Conservation (phyloP, 2,113 vertebrate genomes). For the Peromyscus maniculatus region DNA sequence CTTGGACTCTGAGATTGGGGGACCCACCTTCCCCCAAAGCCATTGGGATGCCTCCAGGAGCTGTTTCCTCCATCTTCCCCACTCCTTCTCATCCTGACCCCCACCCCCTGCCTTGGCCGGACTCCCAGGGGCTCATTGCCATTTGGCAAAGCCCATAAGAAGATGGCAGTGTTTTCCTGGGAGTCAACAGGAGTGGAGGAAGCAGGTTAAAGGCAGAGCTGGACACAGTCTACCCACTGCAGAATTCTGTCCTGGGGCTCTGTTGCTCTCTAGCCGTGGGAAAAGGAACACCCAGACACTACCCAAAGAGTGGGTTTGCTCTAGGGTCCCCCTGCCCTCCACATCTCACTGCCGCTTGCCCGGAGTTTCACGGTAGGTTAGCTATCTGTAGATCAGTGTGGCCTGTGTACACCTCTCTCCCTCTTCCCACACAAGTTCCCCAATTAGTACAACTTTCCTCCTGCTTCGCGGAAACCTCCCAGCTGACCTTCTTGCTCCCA, state of each 20-base stretch:
- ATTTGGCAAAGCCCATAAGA: conserved; percentile 59
- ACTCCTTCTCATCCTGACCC: conserved; percentile 6
- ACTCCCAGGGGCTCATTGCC: conserved; percentile 63
- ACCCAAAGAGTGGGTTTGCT: not conserved
- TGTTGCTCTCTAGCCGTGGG: not conserved
- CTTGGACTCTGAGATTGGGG: conserved; percentile 36
- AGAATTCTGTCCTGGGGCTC: not conserved
- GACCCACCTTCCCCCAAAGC: conserved; percentile 44
- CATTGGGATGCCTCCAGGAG: conserved; percentile 21
- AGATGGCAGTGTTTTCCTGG: conserved; percentile 73
- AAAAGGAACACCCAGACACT: not conserved
- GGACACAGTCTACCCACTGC: not conserved
- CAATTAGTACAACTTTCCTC: not conserved
- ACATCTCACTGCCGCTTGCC: not conserved
- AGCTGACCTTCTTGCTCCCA: not conserved
- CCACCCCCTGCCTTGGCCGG: conserved; percentile 56
- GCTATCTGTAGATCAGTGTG: not conserved
- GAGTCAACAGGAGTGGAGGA: conserved; percentile 53
- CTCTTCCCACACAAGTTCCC: not conserved
- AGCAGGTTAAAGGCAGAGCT: conserved; percentile 33
- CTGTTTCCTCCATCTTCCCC: conserved; percentile 28
- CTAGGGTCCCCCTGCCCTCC: not conserved
- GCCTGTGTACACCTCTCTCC: not conserved
- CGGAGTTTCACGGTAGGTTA: not conserved
- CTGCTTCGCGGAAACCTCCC: not conserved